Evolutionary conservation across 2,888 invertebrate genomes (phyloP).

Genomic region (Lasiommata megera): DNA sequence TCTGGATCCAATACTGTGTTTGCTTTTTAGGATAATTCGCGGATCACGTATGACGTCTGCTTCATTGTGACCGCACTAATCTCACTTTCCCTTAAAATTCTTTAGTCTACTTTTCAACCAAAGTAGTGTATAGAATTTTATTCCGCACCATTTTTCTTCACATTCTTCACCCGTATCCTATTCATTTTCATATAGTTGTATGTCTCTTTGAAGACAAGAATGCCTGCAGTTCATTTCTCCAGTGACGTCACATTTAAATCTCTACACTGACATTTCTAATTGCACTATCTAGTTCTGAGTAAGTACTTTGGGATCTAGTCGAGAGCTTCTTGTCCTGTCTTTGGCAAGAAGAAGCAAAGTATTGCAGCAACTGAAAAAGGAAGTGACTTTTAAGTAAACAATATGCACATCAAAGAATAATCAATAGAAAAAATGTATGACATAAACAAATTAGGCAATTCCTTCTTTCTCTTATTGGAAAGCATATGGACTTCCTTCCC

Average conservation of each 20-base stretch:
- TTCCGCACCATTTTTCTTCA: background rate
- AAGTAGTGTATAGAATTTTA: constrained; percentile 13
- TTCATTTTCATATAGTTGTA: background rate
- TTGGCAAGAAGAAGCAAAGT: constrained; percentile 88
- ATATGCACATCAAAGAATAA: too few relatives aligned
- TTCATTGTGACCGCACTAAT: background rate
- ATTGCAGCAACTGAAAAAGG: constrained; percentile 85
- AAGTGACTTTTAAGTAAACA: constrained; percentile 26
- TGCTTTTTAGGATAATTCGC: background rate
- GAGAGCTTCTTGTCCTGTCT: constrained; percentile 87
- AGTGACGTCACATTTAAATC: constrained; percentile 42
- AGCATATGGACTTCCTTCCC: too few relatives aligned
- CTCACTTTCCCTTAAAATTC: constrained; percentile 3
- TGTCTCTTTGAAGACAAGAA: background rate
- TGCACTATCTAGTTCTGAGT: constrained; percentile 56
- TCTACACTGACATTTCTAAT: constrained; percentile 35
- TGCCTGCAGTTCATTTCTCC: background rate
- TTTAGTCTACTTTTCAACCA: constrained; percentile 8
- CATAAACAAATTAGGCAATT: too few relatives aligned
- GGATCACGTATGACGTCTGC: too few relatives aligned
- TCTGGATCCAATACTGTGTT: background rate
- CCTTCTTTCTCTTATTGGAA: too few relatives aligned
- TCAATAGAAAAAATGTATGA: too few relatives aligned
- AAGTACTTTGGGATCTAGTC: constrained; percentile 72
- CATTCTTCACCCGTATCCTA: background rate